Evolutionary conservation across 2,888 invertebrate species (phyloP).

Genomic region (Lepeophtheirus nordmannii): DNA sequence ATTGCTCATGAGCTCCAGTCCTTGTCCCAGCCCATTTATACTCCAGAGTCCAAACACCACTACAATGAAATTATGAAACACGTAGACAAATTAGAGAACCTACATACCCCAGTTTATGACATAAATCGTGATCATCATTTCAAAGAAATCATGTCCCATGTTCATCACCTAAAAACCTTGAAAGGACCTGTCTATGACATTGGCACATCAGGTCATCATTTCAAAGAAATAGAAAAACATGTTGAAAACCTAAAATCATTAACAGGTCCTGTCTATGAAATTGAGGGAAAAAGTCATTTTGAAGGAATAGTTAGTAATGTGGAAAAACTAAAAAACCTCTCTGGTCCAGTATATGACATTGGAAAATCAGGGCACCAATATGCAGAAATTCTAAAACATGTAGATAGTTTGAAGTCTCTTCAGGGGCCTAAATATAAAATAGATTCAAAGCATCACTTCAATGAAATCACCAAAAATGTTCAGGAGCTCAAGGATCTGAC

Average conservation of each 20-base stretch:
- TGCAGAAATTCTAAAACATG: slow-evolving; percentile 19
- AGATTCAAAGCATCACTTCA: slow-evolving; percentile 20
- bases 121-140: slow-evolving; percentile 24
- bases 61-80: slow-evolving; percentile 23
- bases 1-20: slow-evolving; percentile 19
- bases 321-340: slow-evolving; percentile 14
- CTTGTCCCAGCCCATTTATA: slow-evolving; percentile 9
- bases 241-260: slow-evolving; percentile 13
- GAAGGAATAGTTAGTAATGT: slow-evolving; percentile 12
- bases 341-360: slow-evolving; percentile 22
- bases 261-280: slow-evolving; percentile 21
- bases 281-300: slow-evolving; percentile 22
- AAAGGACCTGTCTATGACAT: slow-evolving; percentile 20
- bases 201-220: slow-evolving; percentile 12
- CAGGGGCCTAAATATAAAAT: slow-evolving; percentile 12
- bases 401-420: slow-evolving; percentile 16
- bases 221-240: slow-evolving; percentile 14
- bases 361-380: slow-evolving; percentile 11
- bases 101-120: slow-evolving; percentile 19
- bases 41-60: slow-evolving; percentile 17
- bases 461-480: slow-evolving; percentile 17
- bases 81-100: slow-evolving; percentile 17
- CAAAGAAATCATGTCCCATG: slow-evolving; percentile 14
- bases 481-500: slow-evolving; percentile 10
- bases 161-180: slow-evolving; percentile 18